Conservation (phyloP, 2,888 invertebrate genomes). For the Cyrtodaria siliqua region DNA sequence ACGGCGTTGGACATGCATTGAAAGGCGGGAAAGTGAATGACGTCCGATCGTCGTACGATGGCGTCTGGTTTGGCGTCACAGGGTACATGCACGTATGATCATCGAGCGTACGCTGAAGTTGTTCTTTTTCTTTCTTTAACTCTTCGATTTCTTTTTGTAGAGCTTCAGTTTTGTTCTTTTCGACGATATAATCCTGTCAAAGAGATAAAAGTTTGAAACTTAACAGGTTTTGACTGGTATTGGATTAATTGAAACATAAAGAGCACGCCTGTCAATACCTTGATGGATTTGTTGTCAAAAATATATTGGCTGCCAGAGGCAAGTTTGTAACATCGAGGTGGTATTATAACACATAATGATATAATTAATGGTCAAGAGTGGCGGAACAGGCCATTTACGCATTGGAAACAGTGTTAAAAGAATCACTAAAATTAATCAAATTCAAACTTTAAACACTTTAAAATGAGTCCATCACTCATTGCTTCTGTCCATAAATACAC, state of each 20-base stretch:
- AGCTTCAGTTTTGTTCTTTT: conserved; percentile 22
- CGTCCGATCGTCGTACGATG: conserved; percentile 22
- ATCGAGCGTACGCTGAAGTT: conserved; percentile 28
- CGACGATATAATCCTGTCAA: conserved; percentile 46
- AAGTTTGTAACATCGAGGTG: conserved; percentile 25
- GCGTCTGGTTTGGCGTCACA: conserved; percentile 23
- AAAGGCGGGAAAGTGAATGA: conserved; percentile 22
- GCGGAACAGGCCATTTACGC: no score
- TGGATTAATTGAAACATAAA: neutral
- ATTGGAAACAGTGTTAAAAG: no score
- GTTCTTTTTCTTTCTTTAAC: conserved; percentile 42
- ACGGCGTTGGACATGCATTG: neutral
- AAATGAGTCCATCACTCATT: no score
- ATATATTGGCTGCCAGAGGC: conserved; percentile 11
- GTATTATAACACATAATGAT: conserved; percentile 4
- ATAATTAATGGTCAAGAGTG: neutral
- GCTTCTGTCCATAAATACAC: no score
- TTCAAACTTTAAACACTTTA: no score
- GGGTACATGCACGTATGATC: conserved; percentile 43
- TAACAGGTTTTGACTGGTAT: conserved; percentile 11
- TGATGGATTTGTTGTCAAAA: conserved; percentile 40
- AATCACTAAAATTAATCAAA: no score
- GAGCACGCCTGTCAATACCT: conserved; percentile 17
- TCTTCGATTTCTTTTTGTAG: conserved; percentile 33
- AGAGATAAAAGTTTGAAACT: conserved; percentile 7